These are phyloP conservation scores for Penaeus chinensis DNA, from an alignment of 1,140 invertebrate genomes.

Conservation along the genomic window DNA sequence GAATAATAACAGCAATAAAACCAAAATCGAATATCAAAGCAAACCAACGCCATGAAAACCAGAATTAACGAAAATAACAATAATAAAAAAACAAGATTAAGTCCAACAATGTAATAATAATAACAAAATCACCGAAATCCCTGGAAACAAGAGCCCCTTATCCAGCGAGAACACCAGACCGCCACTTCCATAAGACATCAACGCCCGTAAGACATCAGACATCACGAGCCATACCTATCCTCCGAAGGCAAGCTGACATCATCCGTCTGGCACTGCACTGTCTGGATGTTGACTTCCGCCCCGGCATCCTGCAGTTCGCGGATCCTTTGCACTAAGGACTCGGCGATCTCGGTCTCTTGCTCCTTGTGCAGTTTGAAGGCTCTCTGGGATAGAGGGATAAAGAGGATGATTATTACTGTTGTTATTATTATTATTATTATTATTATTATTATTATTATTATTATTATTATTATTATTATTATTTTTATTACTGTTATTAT, in stretches of 20 bases:
- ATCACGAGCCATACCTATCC: slow-evolving; percentile 11
- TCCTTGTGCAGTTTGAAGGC: slow-evolving; percentile 67
- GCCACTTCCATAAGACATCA: too few relatives aligned
- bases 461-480: neutral
- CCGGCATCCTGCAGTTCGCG: slow-evolving; percentile 66
- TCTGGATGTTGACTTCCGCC: slow-evolving; percentile 59
- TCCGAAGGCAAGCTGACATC: slow-evolving; percentile 4
- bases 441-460: neutral
- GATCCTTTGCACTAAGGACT: slow-evolving; percentile 67
- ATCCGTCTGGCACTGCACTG: slow-evolving; percentile 47
- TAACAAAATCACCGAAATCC: too few relatives aligned
- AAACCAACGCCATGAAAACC: too few relatives aligned
- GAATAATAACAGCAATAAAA: too few relatives aligned
- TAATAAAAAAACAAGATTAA: too few relatives aligned
- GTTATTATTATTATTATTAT: neutral
- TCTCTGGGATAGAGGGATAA: slow-evolving; percentile 61
- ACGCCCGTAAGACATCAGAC: too few relatives aligned
- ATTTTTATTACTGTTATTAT: neutral
- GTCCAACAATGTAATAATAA: too few relatives aligned
- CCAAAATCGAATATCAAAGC: too few relatives aligned
- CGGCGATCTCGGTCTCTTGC: slow-evolving; percentile 67
- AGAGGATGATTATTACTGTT: neutral
- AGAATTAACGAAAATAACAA: too few relatives aligned
- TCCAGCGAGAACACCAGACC: too few relatives aligned
- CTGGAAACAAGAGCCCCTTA: too few relatives aligned